Percentiles rank a stretch among this genome's conserved stretches.
Evolutionary conservation across 2,888 invertebrate species (phyloP).

Genomic region (Cataglyphis cursor): DNA sequence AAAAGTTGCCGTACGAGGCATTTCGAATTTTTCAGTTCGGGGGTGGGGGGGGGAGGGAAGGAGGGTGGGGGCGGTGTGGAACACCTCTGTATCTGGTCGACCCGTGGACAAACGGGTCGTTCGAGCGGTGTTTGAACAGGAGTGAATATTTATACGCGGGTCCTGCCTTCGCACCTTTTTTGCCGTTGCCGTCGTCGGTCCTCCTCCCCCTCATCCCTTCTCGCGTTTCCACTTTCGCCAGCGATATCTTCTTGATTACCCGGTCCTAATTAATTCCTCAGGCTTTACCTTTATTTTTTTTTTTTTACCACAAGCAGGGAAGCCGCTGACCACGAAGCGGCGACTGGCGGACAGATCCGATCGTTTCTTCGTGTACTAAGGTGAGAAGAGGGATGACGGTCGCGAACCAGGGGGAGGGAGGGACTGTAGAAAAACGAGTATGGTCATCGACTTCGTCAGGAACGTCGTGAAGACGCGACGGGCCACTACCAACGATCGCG

Average conservation of each 20-base stretch:
- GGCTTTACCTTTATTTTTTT: conserved; percentile 83
- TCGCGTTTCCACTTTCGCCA: conserved; percentile 66
- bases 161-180: conserved; percentile 83
- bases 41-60: conserved; percentile 52
- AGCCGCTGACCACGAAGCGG: conserved; percentile 59
- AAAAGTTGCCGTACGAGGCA: conserved; percentile 70
- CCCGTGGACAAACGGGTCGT: conserved; percentile 82
- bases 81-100: conserved; percentile 73
- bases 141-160: conserved; percentile 84
- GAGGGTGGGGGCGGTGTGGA: conserved; percentile 19
- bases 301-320: conserved; percentile 72
- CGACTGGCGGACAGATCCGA: conserved; percentile 53
- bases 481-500: conserved; percentile 41
- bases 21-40: conserved; percentile 81
- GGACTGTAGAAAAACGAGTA: conserved; percentile 55
- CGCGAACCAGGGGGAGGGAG: conserved; percentile 23
- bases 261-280: conserved; percentile 85
- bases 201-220: conserved; percentile 34
- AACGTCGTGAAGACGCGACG: conserved; percentile 63
- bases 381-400: conserved; percentile 62
- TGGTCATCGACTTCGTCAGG: conserved; percentile 77
- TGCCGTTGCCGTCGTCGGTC: conserved; percentile 74
- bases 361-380: conserved; percentile 54
- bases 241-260: conserved; percentile 85
- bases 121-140: conserved; percentile 84